Evolutionary conservation across 2,113 vertebrate genomes (phyloP).

Genomic region (Xyliphius kryptos): DNA sequence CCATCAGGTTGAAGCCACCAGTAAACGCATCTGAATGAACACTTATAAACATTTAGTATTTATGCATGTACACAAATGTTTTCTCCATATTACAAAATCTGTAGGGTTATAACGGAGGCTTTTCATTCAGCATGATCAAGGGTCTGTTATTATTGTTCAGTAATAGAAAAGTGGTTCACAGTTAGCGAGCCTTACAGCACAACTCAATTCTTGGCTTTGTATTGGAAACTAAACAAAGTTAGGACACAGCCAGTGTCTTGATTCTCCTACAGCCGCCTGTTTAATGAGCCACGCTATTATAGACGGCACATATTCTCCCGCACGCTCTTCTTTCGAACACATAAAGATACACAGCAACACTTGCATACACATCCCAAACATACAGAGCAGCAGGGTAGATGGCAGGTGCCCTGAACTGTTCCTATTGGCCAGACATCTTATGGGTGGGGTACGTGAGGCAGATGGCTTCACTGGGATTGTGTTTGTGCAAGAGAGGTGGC

Average conservation of each 20-base stretch:
- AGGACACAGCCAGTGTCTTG: constrained; percentile 67
- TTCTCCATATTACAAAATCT: no score
- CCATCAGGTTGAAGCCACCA: no score
- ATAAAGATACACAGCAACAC: constrained; percentile 25
- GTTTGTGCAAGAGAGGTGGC: constrained; percentile 81
- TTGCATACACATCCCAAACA: constrained; percentile 11
- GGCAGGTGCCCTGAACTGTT: no score
- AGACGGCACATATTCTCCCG: constrained; percentile 64
- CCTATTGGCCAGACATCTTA: constrained; percentile 75
- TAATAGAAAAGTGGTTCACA: constrained; percentile 1
- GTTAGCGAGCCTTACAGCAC: no score
- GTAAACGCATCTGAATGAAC: no score
- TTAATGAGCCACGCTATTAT: constrained; percentile 73
- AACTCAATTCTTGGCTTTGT: constrained; percentile 43
- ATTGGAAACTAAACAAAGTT: constrained; percentile 59
- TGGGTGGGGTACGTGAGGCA: constrained; percentile 83
- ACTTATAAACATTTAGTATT: no score
- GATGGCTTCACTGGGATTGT: constrained; percentile 89
- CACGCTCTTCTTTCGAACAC: constrained; percentile 54
- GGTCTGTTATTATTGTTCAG: no score
- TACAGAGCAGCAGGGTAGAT: constrained; percentile 70
- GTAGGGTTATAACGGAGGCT: no score
- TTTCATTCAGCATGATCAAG: no score
- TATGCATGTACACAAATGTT: no score
- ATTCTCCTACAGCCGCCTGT: constrained; percentile 34